Base-by-base conservation (phyloP, 1,140 invertebrate genomes). In the Platyura marginata region DNA sequence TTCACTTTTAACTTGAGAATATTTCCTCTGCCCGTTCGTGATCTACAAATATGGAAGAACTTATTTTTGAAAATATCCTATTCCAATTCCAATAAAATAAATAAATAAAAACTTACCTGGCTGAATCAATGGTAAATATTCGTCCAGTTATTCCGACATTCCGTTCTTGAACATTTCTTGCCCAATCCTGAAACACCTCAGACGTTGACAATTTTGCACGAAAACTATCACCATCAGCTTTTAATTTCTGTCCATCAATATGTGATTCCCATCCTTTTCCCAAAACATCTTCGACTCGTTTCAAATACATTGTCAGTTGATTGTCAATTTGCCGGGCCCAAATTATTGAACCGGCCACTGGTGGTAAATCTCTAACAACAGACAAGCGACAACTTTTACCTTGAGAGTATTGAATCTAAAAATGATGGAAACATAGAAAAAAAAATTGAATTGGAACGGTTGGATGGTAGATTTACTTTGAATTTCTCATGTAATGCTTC, bases 211-310 rank as follows among this genome's bases (percentile, higher is more conserved):
- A 65, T 64, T 98, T 98, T 29, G 86, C 63, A 21, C 91, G 77
- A 63, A 99, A 98, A 63, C 90, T 96, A 52, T 98, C 95, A 10
- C 93, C 93, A 62, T 98, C 93, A 8, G 80, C 84, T 67, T 98
- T 98, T 34, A 99, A 65, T 59, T 97, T 95, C 58, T 97, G 91
- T 39, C 96, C 95, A 63, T 99, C 96, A 21, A 98, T 92, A 61
- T 99, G 93, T 54, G 91, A 94, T 62, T 97, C 93, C 96, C 96
- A 99, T 23, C 91, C 93, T 66, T 95, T 94, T 75, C 84, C 92
- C 21, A 99, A 69, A 32, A 98, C 92, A 70, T 96, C 93, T 68
- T 97, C 94, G 4, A 98, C 93, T 47, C 94, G 73, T 55, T 88
- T 81, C 54, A 98, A 75, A 61, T 96, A 98, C 46, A 91, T 89